These are phyloP conservation scores for Manis pentadactyla DNA, from an alignment of 2,797 vertebrate genomes.

Conservation along the genomic window DNA sequence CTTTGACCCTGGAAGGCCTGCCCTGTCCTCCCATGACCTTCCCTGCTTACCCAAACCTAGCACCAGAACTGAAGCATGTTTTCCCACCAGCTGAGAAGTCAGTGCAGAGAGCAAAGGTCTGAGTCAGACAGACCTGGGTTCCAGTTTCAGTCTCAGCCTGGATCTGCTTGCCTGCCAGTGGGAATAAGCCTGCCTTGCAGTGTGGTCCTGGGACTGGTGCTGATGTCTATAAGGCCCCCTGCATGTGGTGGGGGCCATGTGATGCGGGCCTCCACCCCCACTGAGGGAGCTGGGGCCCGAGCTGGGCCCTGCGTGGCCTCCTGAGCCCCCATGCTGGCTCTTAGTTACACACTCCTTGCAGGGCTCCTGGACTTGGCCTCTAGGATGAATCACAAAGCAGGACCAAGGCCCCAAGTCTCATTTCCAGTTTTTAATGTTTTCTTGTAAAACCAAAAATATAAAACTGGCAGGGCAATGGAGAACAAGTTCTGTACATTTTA, in stretches of 20 bases:
- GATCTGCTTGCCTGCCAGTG: fast-evolving
- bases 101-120: not conserved
- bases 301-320: not conserved
- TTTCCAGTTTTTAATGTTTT: conserved; percentile 92
- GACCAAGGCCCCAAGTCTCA: conserved; percentile 37
- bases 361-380: not conserved
- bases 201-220: not conserved
- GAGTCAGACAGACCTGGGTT: not conserved
- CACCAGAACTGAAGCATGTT: fast-evolving
- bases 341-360: fast-evolving
- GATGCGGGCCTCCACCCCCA: not conserved
- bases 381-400: not conserved
- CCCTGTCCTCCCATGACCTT: too few relatives aligned
- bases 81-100: not conserved
- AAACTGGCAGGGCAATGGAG: conserved; percentile 87
- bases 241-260: fast-evolving
- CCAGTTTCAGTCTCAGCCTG: not conserved
- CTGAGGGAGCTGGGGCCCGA: fast-evolving
- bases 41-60: not conserved
- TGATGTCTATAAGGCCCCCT: not conserved
- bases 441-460: conserved; percentile 90
- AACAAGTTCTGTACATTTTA: conserved; percentile 83
- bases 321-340: not conserved
- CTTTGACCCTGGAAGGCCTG: not conserved
- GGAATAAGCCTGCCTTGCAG: not conserved